A percentile compares a stretch with the other conserved stretches of the same genome.
phyloP scores from a whole-genome alignment of 2,888 invertebrate genomes.

The Galerucella calmariensis region DNA sequence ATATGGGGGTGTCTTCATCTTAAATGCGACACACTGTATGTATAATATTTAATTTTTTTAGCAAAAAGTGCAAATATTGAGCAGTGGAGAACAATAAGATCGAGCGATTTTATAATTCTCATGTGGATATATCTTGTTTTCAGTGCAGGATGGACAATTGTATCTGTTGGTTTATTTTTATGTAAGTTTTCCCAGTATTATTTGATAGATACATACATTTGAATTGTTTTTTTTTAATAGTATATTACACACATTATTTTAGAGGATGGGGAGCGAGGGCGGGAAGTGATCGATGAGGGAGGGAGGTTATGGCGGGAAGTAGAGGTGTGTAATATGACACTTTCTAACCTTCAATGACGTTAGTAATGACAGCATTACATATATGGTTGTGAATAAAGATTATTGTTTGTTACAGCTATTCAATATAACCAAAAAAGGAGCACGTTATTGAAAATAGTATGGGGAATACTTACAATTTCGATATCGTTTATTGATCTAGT shows the following conservation, averaged over 20 bases:
- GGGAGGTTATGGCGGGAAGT: too few relatives aligned
- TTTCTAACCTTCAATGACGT: too few relatives aligned
- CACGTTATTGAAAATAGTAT: slow-evolving; percentile 34
- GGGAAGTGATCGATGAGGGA: too few relatives aligned
- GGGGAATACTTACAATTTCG: slow-evolving; percentile 41
- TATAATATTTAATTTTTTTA: too few relatives aligned
- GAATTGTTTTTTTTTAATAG: slow-evolving; percentile 6
- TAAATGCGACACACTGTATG: too few relatives aligned
- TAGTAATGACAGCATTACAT: too few relatives aligned
- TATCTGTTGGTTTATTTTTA: slow-evolving; percentile 45
- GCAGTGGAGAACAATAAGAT: slow-evolving; percentile 41
- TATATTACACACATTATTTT: too few relatives aligned
- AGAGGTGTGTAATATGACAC: too few relatives aligned
- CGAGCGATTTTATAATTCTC: slow-evolving; percentile 46
- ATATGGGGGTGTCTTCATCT: too few relatives aligned
- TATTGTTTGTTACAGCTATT: slow-evolving; percentile 42
- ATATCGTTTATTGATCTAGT: slow-evolving; percentile 48
- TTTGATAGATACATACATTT: too few relatives aligned
- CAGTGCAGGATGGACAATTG: slow-evolving; percentile 46
- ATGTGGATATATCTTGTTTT: slow-evolving; percentile 50
- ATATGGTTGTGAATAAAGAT: too few relatives aligned
- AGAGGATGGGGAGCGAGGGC: too few relatives aligned
- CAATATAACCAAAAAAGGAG: slow-evolving; percentile 39
- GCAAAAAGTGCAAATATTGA: not conserved
- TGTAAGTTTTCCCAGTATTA: slow-evolving; percentile 36